Percentiles rank a stretch among this genome's conserved stretches.
These are phyloP conservation scores for Hypotaenidia philippensis DNA, from an alignment of 2,797 vertebrate genomes.

Conservation along the genomic window DNA sequence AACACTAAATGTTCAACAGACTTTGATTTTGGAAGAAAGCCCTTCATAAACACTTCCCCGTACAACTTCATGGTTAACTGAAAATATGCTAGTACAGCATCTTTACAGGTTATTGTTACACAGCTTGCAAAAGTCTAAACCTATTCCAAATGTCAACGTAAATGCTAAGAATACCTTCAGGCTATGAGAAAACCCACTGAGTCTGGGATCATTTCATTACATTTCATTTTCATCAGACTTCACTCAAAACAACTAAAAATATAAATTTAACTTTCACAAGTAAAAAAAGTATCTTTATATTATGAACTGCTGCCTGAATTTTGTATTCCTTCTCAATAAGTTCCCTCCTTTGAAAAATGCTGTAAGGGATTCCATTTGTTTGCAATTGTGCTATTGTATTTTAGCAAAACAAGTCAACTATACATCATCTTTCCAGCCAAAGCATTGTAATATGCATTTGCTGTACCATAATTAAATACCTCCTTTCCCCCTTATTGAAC, in stretches of 20 bases:
- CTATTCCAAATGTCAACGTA: conserved; percentile 51
- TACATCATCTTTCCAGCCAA: background rate
- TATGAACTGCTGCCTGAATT: background rate
- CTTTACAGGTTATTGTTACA: conserved; percentile 17
- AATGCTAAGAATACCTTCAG: conserved; percentile 36
- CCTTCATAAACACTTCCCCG: background rate
- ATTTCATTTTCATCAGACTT: conserved; percentile 24
- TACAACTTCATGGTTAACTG: background rate
- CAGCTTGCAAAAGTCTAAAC: background rate
- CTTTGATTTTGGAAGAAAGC: background rate
- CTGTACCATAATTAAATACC: background rate
- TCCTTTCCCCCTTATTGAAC: background rate
- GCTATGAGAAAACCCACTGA: background rate
- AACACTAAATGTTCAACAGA: background rate
- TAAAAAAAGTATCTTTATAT: background rate
- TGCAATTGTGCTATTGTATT: background rate
- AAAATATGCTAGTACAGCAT: background rate
- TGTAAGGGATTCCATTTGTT: background rate
- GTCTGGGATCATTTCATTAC: background rate
- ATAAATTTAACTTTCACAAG: background rate
- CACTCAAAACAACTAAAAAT: conserved; percentile 34
- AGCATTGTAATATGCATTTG: background rate
- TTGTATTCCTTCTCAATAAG: background rate
- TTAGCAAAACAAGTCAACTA: background rate
- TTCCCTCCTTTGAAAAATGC: background rate